Evolutionary conservation across 2,888 invertebrate species (phyloP).

Genomic region (Stenoptilia bipunctidactyla): DNA sequence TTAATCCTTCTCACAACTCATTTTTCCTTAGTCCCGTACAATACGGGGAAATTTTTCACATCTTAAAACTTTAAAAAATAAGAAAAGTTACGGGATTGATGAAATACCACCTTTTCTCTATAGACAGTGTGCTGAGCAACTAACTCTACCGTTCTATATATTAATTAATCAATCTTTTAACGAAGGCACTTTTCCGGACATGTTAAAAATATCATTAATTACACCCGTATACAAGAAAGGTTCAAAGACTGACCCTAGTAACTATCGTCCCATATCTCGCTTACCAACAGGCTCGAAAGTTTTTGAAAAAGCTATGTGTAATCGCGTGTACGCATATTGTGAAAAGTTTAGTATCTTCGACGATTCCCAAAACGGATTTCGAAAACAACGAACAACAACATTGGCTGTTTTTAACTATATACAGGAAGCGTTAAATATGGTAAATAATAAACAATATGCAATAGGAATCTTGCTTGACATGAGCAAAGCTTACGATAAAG

Average conservation of each 20-base stretch:
- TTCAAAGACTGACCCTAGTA: neutral
- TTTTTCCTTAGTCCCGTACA: too few relatives aligned
- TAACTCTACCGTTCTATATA: neutral
- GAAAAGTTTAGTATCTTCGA: conserved; percentile 5
- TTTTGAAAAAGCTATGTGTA: conserved; percentile 1
- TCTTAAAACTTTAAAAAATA: neutral
- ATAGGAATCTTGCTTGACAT: conserved; percentile 11
- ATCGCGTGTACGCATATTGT: conserved; percentile 1
- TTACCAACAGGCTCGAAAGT: neutral
- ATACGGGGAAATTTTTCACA: too few relatives aligned
- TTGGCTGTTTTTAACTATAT: conserved; percentile 3
- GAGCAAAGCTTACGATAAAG: conserved; percentile 13
- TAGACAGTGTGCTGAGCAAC: neutral
- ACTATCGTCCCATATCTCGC: neutral
- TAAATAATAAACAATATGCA: conserved; percentile 2
- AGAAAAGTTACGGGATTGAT: neutral
- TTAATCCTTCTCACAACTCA: too few relatives aligned
- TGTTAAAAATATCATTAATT: neutral
- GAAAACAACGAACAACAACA: conserved; percentile 3
- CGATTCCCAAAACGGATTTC: conserved; percentile 6
- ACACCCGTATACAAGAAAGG: neutral
- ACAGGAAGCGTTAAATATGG: neutral
- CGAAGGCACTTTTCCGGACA: neutral
- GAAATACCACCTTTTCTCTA: neutral
- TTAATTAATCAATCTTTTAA: conserved; percentile 2